Evolutionary conservation across 2,113 vertebrate species (phyloP), one percentile per base, ranked within the genome.

Genomic region (Halichoeres trimaculatus): DNA sequence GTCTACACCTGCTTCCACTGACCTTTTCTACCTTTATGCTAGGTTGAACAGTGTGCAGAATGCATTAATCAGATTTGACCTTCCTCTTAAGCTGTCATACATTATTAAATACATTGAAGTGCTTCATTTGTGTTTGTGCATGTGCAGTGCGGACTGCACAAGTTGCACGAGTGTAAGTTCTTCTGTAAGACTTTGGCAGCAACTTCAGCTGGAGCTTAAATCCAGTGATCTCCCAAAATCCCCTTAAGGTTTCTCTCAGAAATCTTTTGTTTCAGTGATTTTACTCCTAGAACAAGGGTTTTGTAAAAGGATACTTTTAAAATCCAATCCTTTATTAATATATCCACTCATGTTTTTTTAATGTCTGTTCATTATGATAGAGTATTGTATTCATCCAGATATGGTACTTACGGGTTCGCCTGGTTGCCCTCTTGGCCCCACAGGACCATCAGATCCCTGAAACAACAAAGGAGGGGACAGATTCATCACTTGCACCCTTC

Each of bases 391-490:
- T 43, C 36, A 50, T 78, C 30, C 13, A n/a, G 24, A 68, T 36
- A 8, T 34, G 20, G 47, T 67, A 96, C 97, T 96, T 84, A 98
- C 97, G 20, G 96, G 92, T 93, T 98, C 96, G 12, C 97, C 96
- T 2, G 96, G 90, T 81, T 96, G 96, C 43, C 97, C 97, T 57
- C 91, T 92, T 22, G 96, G 95, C 54, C 97, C 96, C 0, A 91
- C 88, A 47, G 93, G 95, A 65, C 97, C 97, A 5, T 94, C 88
- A 5, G 94, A 81, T 63, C 97, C 97, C 97, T 98, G 57, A 61
- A 84, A 71, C 54, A 72, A 70, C 41, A 80, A 23, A 82, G 63
- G 72, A 23, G 34, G 19, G 65, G 67, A 76, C 48, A 69, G 40
- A 56, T 76, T 80, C 16, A 43, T 55, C 53, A 63, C 59, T 61